Evolutionary conservation across 1,140 invertebrate species (phyloP), one percentile per base, ranked within the genome.

Genomic region (Prorops nasuta): DNA sequence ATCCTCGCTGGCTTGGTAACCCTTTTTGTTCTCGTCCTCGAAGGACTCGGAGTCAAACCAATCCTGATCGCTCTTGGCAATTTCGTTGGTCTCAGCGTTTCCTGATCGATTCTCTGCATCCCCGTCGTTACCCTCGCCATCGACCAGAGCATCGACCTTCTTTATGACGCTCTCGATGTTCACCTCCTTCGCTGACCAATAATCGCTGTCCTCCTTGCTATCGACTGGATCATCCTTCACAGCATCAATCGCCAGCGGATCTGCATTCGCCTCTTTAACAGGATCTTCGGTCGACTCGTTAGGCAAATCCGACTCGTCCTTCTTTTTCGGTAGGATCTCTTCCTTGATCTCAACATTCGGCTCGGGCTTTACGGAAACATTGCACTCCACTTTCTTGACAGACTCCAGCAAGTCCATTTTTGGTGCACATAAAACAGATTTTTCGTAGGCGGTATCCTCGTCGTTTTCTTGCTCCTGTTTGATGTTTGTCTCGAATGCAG

Each of bases 121-220:
- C 1, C 58, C 41, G 1, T 76, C 75, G 18, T 72, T 76, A 0
- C 45, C 56, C 10, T 76, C 76, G 1, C 55, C 63, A 14, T 78
- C 76, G 40, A 81, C 83, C 0, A 83, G 54, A 3, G 85, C 85
- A 59, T 88, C 86, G 0, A 88, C 83, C 50, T 87, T 88, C 67
- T 89, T 88, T 42, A 90, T 89, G 12, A 90, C 87, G 20, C 86
- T 88, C 54, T 89, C 87, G 46, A 89, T 87, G 58, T 86, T 87
- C 1, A 89, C 80, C 58, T 89, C 86, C 70, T 89, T 89, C 1
- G 85, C 83, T 17, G 84, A 85, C 87, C 86, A 89, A 60, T 83
- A 85, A 64, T 89, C 86, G 63, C 81, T 87, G 60, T 89, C 87
- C 53, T 88, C 86, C 58, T 86, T 86, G 46, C 76, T 80, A 42